Evolutionary conservation across 2,888 invertebrate genomes (phyloP).

Genomic region (Malthinus seriepunctatus): DNA sequence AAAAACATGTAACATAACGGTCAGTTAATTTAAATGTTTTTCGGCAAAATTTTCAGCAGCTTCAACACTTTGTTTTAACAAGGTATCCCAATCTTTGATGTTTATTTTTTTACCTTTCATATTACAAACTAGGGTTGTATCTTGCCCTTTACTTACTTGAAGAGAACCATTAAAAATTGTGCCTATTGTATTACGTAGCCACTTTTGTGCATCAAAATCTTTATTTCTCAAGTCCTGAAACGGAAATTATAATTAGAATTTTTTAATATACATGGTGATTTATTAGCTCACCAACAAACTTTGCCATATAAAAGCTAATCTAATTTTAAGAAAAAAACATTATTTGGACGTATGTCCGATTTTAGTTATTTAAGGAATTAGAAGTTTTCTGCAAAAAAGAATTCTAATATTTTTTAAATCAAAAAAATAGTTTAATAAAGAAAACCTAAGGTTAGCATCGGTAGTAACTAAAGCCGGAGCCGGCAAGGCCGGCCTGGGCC

Average conservation of each 20-base stretch:
- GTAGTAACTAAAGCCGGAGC: too few species aligned
- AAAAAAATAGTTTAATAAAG: too few species aligned
- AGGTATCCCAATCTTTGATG: conserved; percentile 62
- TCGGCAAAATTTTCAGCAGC: conserved; percentile 61
- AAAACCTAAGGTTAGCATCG: too few species aligned
- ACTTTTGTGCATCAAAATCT: conserved; percentile 68
- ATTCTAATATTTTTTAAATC: too few species aligned
- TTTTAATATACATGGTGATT: background rate
- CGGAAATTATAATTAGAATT: conserved; percentile 5
- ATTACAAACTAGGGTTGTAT: conserved; percentile 62
- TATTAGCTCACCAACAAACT: too few species aligned
- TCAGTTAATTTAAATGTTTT: conserved; percentile 39
- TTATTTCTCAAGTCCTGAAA: conserved; percentile 60
- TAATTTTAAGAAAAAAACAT: too few species aligned
- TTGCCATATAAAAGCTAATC: too few species aligned
- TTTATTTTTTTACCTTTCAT: conserved; percentile 69
- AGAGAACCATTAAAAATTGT: conserved; percentile 62
- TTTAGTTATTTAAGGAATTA: too few species aligned
- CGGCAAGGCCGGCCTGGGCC: too few species aligned
- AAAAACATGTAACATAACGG: too few species aligned
- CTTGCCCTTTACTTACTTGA: conserved; percentile 61
- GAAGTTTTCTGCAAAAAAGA: too few species aligned
- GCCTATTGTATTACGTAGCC: conserved; percentile 66
- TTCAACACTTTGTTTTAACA: conserved; percentile 64
- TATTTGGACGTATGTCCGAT: too few species aligned